Base-by-base conservation (phyloP, 92 coral and sea anemone species). In the Micromussa lordhowensis region DNA sequence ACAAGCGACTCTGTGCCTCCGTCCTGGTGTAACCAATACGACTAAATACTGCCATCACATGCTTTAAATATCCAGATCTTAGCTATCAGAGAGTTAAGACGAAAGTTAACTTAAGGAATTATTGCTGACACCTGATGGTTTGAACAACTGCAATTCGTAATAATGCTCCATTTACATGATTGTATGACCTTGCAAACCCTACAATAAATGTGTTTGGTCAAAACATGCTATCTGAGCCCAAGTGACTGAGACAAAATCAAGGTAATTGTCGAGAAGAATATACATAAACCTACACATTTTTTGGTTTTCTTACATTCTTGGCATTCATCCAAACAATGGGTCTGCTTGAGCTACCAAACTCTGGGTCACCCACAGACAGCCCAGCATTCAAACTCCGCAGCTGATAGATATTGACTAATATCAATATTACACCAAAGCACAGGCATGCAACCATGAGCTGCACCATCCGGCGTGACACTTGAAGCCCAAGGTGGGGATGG, bases 281-380 rank as follows among this genome's bases (percentile, higher is more conserved):
- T 40, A 40, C 48, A 40, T 40, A 40, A 40, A 10, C 48, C 48
- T 40, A 40, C 7, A 40, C n/a, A 40, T 40, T 40, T 40, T 21
- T 10, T 36, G 11, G 31, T 49, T 66, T n/a, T 38, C 89, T 74
- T 90, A 97, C 99, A 91, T 97, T 92, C 83, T 91, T 90, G 30
- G 93, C 99, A 85, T 92, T 81, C n/a, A 97, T 91, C 95, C 96
- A 95, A 53, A 92, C 98, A 66, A 97, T 59, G 18, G 96, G 96
- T 76, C 87, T 92, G 12, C 90, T 78, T 4, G 89, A 88, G 26
- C 84, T 64, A 30, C 92, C 92, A 78, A 82, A 91, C n/a, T 80
- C 90, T 14, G 94, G 87, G 21, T 86, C 89, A 32, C 94, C 94
- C 81, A 80, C 89, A 80, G 81, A 68, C 74, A 48, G 30, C 48